These are phyloP conservation scores for Papilio polyxenes DNA, from an alignment of 1,140 invertebrate genomes.

Conservation along the genomic window DNA sequence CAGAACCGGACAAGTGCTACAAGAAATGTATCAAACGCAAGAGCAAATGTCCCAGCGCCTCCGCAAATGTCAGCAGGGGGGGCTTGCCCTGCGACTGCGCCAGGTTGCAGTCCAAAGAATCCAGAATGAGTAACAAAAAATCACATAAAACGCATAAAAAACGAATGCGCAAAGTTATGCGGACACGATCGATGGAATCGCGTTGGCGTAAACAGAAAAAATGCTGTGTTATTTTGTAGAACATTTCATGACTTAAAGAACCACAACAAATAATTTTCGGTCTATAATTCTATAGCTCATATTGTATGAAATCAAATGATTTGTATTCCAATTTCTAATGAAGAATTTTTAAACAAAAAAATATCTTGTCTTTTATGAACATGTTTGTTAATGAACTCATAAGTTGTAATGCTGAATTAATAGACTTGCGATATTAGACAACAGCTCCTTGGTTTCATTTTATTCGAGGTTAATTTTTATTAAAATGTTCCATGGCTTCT, in stretches of 20 bases:
- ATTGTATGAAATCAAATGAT: neutral
- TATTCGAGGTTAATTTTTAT: neutral
- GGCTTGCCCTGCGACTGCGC: conserved; percentile 63
- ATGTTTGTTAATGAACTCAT: neutral
- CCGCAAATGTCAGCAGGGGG: conserved; percentile 56
- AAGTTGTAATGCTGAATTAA: neutral
- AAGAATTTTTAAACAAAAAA: neutral
- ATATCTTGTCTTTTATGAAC: neutral
- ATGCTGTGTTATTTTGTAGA: conserved; percentile 66
- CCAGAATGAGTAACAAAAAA: conserved; percentile 50
- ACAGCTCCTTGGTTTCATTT: neutral
- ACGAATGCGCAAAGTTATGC: conserved; percentile 60
- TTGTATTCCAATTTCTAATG: conserved; percentile 1
- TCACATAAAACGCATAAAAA: conserved; percentile 61
- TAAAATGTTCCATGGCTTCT: too few relatives aligned
- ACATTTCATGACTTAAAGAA: neutral
- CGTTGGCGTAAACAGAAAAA: conserved; percentile 58
- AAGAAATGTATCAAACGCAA: conserved; percentile 59
- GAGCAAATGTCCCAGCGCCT: conserved; percentile 66
- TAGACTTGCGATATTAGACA: neutral
- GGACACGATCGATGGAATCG: conserved; percentile 57
- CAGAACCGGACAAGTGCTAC: conserved; percentile 65
- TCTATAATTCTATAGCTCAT: neutral
- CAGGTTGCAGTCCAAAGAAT: conserved; percentile 57
- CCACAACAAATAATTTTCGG: neutral